Evolutionary conservation across 1,140 invertebrate species (phyloP), one percentile per base, ranked within the genome.

Genomic region (Alviniconcha marisindica): DNA sequence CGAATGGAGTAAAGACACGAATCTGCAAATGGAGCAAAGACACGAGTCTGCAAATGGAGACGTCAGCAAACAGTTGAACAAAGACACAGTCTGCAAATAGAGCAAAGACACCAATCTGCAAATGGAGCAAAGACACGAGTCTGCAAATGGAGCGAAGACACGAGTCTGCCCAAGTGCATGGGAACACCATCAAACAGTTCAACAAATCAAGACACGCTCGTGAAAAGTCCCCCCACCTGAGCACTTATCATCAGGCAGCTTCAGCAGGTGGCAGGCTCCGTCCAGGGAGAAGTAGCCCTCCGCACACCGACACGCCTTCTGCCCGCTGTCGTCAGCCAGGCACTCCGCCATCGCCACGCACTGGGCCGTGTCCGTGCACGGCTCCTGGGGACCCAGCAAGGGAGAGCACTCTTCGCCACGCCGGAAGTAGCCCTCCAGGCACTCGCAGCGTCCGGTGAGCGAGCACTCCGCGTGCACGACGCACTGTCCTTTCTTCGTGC

Each of bases 401-500:
- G 36, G 33, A 1, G 12, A 3, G 69, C 84, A 85, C 44, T 79
- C 76, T 3, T 54, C 24, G 15, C 74, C 84, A 12, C 66, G 40
- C 63, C 66, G n/a, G 66, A 82, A 85, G 76, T 60, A 82, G 36
- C 81, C 84, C 0, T 79, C 69, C 33, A 40, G 76, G 51, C 84
- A 85, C 76, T 69, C 10, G 48, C 84, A 85, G 0, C 38, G 36
- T 21, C 69, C 56, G 21, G 42, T 82, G 40, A 79, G 42, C 12
- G 71, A 51, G 73, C 84, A 85, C 51, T 85, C 84, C n/a, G 84
- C 81, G n/a, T 81, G 60, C 7, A 40, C 40, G 12, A 71, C 48
- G 33, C 84, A 85, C 76, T 82, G 74, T 18, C 84, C 84, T 82
- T 79, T 71, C 40, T 33, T 36, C 1, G 60, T 74, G 63, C 84